Conservation (phyloP, 2,888 invertebrate species). For the Caenorhabditis angaria region DNA sequence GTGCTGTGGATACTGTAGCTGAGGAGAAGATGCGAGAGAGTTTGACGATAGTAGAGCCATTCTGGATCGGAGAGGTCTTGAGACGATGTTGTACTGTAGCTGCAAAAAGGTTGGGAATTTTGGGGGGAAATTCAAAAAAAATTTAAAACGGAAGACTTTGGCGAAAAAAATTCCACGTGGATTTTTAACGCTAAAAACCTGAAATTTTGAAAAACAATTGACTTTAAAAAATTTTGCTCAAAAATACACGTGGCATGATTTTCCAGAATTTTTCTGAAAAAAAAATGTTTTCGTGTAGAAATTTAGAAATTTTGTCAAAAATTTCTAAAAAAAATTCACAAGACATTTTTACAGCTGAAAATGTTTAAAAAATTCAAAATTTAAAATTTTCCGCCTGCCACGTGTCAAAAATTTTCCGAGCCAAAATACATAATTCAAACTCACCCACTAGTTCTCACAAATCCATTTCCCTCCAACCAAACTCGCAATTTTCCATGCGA, state of each 20-base stretch:
- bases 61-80: slow-evolving; percentile 64
- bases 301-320: background rate
- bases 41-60: slow-evolving; percentile 59
- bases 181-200: too few relatives aligned
- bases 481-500: slow-evolving; percentile 45
- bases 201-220: too few relatives aligned
- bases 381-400: background rate
- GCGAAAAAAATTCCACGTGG: too few relatives aligned
- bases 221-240: too few relatives aligned
- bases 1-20: background rate
- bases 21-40: slow-evolving; percentile 36
- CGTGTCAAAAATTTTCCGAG: background rate
- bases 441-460: slow-evolving; percentile 39
- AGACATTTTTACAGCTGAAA: background rate
- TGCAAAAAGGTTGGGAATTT: too few relatives aligned
- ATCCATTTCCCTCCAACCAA: slow-evolving; percentile 53
- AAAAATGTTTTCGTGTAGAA: background rate
- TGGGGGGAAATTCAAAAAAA: background rate
- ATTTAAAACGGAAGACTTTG: too few relatives aligned
- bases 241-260: too few relatives aligned
- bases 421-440: background rate
- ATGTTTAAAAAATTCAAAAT: slow-evolving; percentile 3
- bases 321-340: too few relatives aligned
- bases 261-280: background rate
- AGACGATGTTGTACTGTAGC: slow-evolving; percentile 45